Conservation (phyloP, 2,888 invertebrate genomes). For the Diarsia mendica region DNA sequence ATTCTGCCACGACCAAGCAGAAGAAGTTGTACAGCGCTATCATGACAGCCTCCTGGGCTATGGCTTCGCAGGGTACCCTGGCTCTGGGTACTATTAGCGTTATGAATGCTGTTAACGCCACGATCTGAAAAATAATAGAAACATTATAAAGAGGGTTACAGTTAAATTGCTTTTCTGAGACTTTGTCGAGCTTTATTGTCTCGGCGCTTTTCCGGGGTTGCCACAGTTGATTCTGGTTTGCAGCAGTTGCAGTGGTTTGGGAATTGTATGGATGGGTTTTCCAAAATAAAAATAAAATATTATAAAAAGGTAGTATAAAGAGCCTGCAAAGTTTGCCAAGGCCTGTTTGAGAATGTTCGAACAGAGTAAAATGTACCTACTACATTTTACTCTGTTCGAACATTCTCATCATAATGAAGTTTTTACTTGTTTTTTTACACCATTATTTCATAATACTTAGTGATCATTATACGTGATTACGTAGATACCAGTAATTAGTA, state of each 20-base stretch:
- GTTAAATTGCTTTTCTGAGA: too few species aligned
- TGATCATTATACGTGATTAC: constrained; percentile 13
- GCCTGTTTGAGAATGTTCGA: too few species aligned
- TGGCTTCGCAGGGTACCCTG: constrained; percentile 92
- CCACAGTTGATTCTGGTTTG: too few species aligned
- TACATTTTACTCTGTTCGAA: not conserved
- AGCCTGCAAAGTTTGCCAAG: too few species aligned
- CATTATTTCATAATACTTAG: not conserved
- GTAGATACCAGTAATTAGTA: constrained; percentile 15
- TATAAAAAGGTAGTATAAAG: too few species aligned
- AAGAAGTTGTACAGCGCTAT: constrained; percentile 93
- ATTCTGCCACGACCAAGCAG: constrained; percentile 92
- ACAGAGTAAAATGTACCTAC: too few species aligned
- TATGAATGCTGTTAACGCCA: constrained; percentile 90
- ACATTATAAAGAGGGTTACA: not conserved
- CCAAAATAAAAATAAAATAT: too few species aligned
- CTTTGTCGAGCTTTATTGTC: too few species aligned
- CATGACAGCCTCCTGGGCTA: constrained; percentile 93
- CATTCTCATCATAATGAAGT: not conserved
- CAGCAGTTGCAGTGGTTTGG: too few species aligned
- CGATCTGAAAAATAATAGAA: constrained; percentile 84
- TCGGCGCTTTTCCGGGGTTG: too few species aligned
- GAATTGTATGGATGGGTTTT: too few species aligned
- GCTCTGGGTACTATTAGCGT: constrained; percentile 91
- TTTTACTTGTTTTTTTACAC: not conserved